phyloP scores from a whole-genome alignment of 23 tunicate genomes.

The Ciona savignyi region DNA sequence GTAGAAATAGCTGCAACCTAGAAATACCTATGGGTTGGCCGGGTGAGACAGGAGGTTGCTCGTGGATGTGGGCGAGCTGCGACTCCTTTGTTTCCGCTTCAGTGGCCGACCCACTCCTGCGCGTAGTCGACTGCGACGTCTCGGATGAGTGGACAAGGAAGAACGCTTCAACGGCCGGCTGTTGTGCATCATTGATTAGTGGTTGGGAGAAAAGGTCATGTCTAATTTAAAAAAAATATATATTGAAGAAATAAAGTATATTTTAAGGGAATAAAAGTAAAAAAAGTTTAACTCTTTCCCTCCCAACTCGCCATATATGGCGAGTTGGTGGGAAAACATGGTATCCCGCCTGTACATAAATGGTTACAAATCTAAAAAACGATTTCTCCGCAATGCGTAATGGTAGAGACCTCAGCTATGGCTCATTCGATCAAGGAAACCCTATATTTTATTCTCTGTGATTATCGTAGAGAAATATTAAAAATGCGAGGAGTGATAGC shows the following conservation, averaged over 20 bases:
- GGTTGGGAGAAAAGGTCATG: neutral
- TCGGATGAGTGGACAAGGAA: constrained; percentile 96
- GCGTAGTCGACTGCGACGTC: constrained; percentile 36
- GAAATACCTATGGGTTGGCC: constrained; percentile 46
- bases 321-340: too few species aligned
- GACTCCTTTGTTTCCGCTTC: constrained; percentile 70
- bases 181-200: neutral
- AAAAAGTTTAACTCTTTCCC: too few species aligned
- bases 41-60: constrained; percentile 68
- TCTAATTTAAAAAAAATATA: neutral
- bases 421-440: too few species aligned
- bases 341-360: too few species aligned
- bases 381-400: too few species aligned
- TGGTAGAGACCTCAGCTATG: too few species aligned
- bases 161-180: constrained; percentile 99
- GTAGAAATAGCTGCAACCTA: too few species aligned
- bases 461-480: too few species aligned
- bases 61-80: constrained; percentile 58
- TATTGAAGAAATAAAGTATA: neutral
- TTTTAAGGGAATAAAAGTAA: neutral
- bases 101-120: constrained; percentile 27
- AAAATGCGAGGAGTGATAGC: too few species aligned
- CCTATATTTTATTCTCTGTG: too few species aligned
- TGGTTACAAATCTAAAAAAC: too few species aligned
- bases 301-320: too few species aligned